Evolutionary conservation across 37 sponge, comb jelly and placozoan species (phyloP).

Genomic region (Beroe forskalii): DNA sequence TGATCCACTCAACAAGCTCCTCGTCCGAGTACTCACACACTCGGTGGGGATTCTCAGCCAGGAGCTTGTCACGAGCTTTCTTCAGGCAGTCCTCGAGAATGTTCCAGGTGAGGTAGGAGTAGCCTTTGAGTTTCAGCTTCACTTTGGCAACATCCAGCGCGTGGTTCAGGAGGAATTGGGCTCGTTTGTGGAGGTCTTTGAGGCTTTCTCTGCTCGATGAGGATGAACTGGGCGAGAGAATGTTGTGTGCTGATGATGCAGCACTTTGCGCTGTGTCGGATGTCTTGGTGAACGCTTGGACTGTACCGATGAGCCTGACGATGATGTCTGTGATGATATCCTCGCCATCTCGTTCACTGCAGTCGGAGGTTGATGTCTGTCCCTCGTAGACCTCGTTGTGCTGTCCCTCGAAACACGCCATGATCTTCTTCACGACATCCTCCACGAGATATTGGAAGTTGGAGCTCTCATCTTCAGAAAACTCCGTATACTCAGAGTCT

Average conservation of each 20-base stretch:
- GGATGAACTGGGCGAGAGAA: neutral
- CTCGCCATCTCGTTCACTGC: constrained; percentile 15
- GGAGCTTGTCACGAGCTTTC: constrained; percentile 1
- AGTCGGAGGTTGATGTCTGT: constrained; percentile 18
- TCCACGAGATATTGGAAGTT: neutral
- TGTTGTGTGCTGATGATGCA: neutral
- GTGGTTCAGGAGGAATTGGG: constrained; percentile 44
- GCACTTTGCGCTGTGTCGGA: neutral
- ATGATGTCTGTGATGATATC: constrained; percentile 41
- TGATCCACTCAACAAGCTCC: constrained; percentile 60
- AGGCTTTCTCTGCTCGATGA: neutral
- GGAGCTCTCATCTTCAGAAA: neutral
- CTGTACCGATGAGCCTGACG: constrained; percentile 4
- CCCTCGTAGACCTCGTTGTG: neutral
- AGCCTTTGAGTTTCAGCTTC: constrained; percentile 34
- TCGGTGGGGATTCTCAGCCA: neutral
- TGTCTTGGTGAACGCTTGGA: neutral
- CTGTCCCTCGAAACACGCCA: constrained; percentile 24
- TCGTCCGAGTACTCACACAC: neutral
- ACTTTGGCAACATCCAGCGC: constrained; percentile 34
- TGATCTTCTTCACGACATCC: constrained; percentile 45
- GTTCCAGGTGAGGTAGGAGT: constrained; percentile 54
- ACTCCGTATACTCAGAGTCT: neutral
- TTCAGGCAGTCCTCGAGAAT: constrained; percentile 58
- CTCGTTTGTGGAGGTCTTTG: constrained; percentile 49